Base-by-base conservation (phyloP, 2,113 vertebrate species). In the Seriola dumerili region DNA sequence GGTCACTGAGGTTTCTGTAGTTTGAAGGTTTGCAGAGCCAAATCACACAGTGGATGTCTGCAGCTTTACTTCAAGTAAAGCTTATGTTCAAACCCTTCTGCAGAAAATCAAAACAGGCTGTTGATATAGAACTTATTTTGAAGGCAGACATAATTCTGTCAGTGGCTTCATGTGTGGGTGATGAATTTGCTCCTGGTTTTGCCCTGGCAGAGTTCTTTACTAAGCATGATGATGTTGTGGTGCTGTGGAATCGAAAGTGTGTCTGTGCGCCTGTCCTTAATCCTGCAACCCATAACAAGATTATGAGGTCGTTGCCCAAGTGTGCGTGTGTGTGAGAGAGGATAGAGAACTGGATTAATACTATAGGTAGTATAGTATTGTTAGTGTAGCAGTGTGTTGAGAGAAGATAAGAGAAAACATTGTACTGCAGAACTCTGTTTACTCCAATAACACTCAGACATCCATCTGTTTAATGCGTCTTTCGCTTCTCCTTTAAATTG, bases 281-380 rank as follows among this genome's bases (percentile, higher is more conserved):
- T 86, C 85, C 81, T 80, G 61, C 84, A 81, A 85, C 80, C 48
- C 59, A 36, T 83, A 85, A 80, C 85, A 71, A 84, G 86, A 88
- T 86, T 73, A 81, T 71, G 62, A 65, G 72, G 73, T 78, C 69
- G 80, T 54, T 74, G 78, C 38, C 11, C 68, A 58, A 4, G 67
- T 64, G 62, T 72, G 80, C 73, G 73, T 83, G 55, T 73, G 58
- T 80, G 13, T 71, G 8, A 36, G 34, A 36, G 57, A 40, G 57
- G 64, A 77, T 76, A 34, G 67, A 81, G 62, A 81, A 78, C 23
- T 76, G 80, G 86, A 92, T 90, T 91, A 85, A 74, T 80, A 82
- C 52, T 65, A 73, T 4, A 80, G 46, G 82, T 72, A 67, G 63
- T 77, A 59, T 69, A 10, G 59, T 75, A 68, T 77, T 76, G 69